Base-by-base conservation (phyloP, 2,113 vertebrate species). In the Erinaceus europaeus region DNA sequence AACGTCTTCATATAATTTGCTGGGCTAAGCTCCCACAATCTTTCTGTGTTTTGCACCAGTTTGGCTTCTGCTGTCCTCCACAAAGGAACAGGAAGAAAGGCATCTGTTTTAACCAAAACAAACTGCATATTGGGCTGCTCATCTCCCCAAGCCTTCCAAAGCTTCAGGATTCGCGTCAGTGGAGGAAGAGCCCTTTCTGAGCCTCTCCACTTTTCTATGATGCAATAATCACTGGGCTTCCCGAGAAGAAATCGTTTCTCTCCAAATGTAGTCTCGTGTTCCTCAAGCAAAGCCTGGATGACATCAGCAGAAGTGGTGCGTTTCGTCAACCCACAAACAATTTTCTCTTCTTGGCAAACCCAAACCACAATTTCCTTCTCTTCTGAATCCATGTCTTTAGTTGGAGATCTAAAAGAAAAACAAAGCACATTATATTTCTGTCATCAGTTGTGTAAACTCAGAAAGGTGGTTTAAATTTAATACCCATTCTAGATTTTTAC, bases 91-190 rank as follows among this genome's bases (percentile, higher is more conserved):
- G 98, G 97, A 32, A 98, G 97, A 72, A 98, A 98, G 76, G 98
- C 98, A 71, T 97, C 98, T 64, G 97, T 96, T 95, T 98, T 99
- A 17, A 99, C 97, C 34, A 99, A 92, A 15, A 98, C 96, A 71
- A 99, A 99, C 73, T 98, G 97, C 94, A 99, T 97, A 69, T 97
- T 98, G 59, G 98, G 93, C 77, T 97, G 98, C 93, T 99, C 98
- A 36, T 98, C 98, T 0, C 99, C 99, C 99, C 99, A 99, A 0
- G 98, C 98, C 25, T 97, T 98, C 98, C 98, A 99, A 34, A 99
- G 97, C 83, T 98, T 97, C 75, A 99, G 95, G 87, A 99, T 98
- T 84, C 98, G 98, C 40, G 98, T 99, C 29, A 98, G 96, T 0
- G 98, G 98, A 17, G 99, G 99, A 91, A 99, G 93, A 1, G 97